phyloP scores from a whole-genome alignment of 2,888 invertebrate genomes.

The Heliconius sara region DNA sequence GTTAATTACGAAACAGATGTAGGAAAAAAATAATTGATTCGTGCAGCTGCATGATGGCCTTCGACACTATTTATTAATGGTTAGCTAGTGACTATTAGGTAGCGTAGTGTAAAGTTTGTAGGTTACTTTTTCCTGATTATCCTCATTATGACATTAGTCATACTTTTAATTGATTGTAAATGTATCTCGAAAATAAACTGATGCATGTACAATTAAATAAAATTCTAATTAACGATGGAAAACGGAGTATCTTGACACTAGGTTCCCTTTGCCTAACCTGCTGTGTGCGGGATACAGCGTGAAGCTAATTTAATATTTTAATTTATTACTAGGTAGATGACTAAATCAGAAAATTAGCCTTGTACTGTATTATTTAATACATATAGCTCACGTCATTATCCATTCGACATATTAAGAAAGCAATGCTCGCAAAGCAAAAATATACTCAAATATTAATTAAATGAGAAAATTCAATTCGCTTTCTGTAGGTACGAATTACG shows the following conservation, averaged over 20 bases:
- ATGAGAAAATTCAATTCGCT: slow-evolving; percentile 4
- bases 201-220: neutral
- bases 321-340: no score
- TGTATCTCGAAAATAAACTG: neutral
- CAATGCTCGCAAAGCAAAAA: neutral
- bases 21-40: slow-evolving; percentile 50
- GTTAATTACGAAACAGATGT: slow-evolving; percentile 56
- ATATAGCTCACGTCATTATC: neutral
- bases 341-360: neutral
- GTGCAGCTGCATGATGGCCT: slow-evolving; percentile 44
- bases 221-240: neutral
- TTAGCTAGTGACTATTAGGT: neutral
- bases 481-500: neutral
- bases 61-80: slow-evolving; percentile 20
- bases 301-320: no score
- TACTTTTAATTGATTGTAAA: neutral
- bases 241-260: no score
- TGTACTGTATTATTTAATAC: neutral
- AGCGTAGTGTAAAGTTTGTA: neutral
- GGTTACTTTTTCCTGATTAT: neutral
- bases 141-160: neutral
- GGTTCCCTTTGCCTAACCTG: no score
- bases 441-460: neutral
- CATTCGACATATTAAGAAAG: neutral
- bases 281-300: no score